Percentiles rank a stretch among this genome's conserved stretches.
These are phyloP conservation scores for Sebastes cheni DNA, from an alignment of 2,797 vertebrate genomes.

Conservation along the genomic window DNA sequence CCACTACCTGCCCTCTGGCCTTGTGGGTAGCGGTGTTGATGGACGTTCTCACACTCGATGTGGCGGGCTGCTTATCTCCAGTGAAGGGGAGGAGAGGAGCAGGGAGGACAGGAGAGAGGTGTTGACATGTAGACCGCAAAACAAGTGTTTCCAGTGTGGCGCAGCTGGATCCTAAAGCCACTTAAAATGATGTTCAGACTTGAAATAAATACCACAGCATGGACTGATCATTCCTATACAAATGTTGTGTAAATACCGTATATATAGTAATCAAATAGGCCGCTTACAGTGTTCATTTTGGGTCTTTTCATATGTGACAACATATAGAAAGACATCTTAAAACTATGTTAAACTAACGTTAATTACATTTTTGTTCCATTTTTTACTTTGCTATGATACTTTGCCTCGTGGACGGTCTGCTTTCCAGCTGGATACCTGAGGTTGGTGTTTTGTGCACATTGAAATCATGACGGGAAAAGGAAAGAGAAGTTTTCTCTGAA, in stretches of 20 bases:
- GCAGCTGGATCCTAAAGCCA: not conserved
- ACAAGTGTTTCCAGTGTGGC: not conserved
- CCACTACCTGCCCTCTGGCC: constrained; percentile 57
- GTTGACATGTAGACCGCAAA: constrained; percentile 3
- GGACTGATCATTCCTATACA: too few relatives aligned
- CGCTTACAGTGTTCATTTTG: too few relatives aligned
- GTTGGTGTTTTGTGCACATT: fast-evolving
- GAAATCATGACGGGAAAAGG: fast-evolving
- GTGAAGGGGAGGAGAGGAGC: constrained; percentile 24
- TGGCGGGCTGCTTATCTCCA: constrained; percentile 54
- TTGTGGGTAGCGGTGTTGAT: constrained; percentile 61
- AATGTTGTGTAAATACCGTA: too few relatives aligned
- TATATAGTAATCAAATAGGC: too few relatives aligned
- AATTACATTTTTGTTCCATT: fast-evolving
- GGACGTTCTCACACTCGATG: constrained; percentile 65
- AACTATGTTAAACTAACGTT: too few relatives aligned
- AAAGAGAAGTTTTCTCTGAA: too few relatives aligned
- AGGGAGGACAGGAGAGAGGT: constrained; percentile 10
- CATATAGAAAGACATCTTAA: too few relatives aligned
- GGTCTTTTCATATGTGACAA: too few relatives aligned
- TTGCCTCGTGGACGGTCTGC: too few relatives aligned
- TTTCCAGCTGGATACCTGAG: too few relatives aligned
- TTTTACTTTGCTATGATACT: too few relatives aligned
- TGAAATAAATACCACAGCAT: not conserved
- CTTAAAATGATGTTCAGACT: not conserved